A percentile compares a stretch with the other conserved stretches of the same genome.
Conservation (phyloP, 1,140 invertebrate species). For the Chrysopa pallens region DNA sequence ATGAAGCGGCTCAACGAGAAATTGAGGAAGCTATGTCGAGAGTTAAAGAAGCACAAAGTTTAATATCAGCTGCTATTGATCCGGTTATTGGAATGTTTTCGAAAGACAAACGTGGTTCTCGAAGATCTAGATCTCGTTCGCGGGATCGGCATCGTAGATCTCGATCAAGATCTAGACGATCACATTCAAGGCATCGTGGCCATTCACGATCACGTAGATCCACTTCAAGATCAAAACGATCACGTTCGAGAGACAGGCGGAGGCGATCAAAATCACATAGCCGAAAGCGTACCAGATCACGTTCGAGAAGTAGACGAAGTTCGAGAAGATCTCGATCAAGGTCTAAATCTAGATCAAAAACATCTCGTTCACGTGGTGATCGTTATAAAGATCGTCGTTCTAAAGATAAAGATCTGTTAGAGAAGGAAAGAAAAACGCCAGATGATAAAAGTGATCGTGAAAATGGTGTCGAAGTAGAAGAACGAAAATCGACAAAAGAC, state of each 20-base stretch:
- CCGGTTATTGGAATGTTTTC: conserved; percentile 69
- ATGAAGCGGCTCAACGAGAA: conserved; percentile 85
- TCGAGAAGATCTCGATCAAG: conserved; percentile 9
- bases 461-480: background rate
- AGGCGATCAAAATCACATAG: conserved; percentile 23
- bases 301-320: conserved; percentile 20
- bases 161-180: conserved; percentile 24
- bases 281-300: conserved; percentile 27
- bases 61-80: conserved; percentile 84
- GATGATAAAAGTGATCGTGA: conserved; percentile 11
- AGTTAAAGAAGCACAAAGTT: conserved; percentile 86
- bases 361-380: conserved; percentile 10
- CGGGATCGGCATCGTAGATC: conserved; percentile 26
- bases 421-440: conserved; percentile 17
- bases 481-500: conserved; percentile 1
- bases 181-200: conserved; percentile 20
- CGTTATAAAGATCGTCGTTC: conserved; percentile 10
- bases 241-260: conserved; percentile 20
- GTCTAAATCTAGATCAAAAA: conserved; percentile 24
- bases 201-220: conserved; percentile 22
- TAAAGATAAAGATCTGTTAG: conserved; percentile 23
- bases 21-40: conserved; percentile 95
- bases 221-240: conserved; percentile 24
- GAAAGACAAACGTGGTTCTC: conserved; percentile 55
- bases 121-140: conserved; percentile 31